Evolutionary conservation across 2,888 invertebrate genomes (phyloP), one percentile per base, ranked within the genome.

Genomic region (Pachliopta kotzebuea): DNA sequence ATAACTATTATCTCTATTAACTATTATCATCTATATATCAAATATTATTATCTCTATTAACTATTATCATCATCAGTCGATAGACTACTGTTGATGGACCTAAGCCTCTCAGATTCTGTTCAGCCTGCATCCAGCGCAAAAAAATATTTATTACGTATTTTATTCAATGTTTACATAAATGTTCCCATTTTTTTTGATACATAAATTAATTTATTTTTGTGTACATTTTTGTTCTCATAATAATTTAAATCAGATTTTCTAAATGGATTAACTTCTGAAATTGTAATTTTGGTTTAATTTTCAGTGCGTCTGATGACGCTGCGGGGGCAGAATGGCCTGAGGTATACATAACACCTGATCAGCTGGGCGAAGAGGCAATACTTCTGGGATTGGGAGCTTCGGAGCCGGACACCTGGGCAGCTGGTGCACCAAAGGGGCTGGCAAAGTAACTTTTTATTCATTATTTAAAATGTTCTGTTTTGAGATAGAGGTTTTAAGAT

Each of bases 371-470:
- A 6, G 97, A 98, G 82, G 95, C 96, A 0, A 74, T 85, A 0
- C 93, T 93, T 60, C 88, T 98, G 63, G 96, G 96, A 9, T 92
- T 98, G 53, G 96, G 95, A 8, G 95, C 96, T 52, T 94, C 94
- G 24, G 98, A 99, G 80, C 96, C 97, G 0, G 98, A 99, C 78
- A 97, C 97, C 0, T 99, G 98, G 98, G 97, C 97, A 20, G 96
- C 97, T 0, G 95, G 96, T 23, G 97, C 97, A 58, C 96, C 97
- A 24, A 96, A 97, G 73, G 97, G 97, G 79, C 89, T 95, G 11
- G 93, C 96, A 17, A 91, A 90, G 90, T 93, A 53, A 53, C 23
- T 3, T 23, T 17, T 21, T n/a, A n/a, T 53, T 24, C 20, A 8
- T 53, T 21, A 6, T 45, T n/a, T n/a, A 14, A 42, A 42, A 9